Percentiles rank a stretch among this genome's conserved stretches.
phyloP scores from a whole-genome alignment of 1,140 invertebrate genomes.

The Bombus ignitus region DNA sequence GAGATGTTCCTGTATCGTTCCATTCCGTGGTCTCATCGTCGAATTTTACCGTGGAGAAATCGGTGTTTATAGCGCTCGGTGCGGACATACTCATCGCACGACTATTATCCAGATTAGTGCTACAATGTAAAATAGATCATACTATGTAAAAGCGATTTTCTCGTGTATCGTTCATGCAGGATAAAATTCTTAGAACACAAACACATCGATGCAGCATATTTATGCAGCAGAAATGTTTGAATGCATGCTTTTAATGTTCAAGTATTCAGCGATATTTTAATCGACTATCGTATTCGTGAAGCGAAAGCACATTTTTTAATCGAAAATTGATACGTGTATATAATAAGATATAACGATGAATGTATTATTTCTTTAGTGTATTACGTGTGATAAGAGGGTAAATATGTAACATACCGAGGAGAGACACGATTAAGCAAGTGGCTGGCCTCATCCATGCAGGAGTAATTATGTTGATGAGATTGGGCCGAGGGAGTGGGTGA shows the following conservation, averaged over 20 bases:
- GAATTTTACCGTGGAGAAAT: constrained; percentile 88
- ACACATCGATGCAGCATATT: constrained; percentile 65
- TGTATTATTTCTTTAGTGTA: constrained; percentile 6
- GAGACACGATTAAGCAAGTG: constrained; percentile 81
- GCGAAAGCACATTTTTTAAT: constrained; percentile 10
- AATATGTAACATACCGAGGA: constrained; percentile 77
- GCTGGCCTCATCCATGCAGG: constrained; percentile 81
- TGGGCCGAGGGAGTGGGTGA: constrained; percentile 79
- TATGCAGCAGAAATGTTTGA: constrained; percentile 54
- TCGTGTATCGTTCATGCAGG: constrained; percentile 35
- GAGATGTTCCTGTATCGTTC: constrained; percentile 70
- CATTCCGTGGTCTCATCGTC: constrained; percentile 81
- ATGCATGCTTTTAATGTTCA: constrained; percentile 33
- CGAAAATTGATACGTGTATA: background rate
- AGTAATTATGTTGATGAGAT: constrained; percentile 79
- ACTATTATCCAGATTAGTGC: constrained; percentile 86
- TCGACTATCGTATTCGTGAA: constrained; percentile 8
- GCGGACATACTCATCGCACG: constrained; percentile 91
- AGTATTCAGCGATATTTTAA: background rate
- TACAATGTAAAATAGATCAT: constrained; percentile 64
- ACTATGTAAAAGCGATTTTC: background rate
- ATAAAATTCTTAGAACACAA: constrained; percentile 44
- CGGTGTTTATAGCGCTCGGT: constrained; percentile 93
- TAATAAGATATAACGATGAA: constrained; percentile 9
- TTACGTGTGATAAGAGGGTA: constrained; percentile 58